Evolutionary conservation across 2,888 invertebrate genomes (phyloP), one percentile per base, ranked within the genome.

Genomic region (Drosophila gaucha): DNA sequence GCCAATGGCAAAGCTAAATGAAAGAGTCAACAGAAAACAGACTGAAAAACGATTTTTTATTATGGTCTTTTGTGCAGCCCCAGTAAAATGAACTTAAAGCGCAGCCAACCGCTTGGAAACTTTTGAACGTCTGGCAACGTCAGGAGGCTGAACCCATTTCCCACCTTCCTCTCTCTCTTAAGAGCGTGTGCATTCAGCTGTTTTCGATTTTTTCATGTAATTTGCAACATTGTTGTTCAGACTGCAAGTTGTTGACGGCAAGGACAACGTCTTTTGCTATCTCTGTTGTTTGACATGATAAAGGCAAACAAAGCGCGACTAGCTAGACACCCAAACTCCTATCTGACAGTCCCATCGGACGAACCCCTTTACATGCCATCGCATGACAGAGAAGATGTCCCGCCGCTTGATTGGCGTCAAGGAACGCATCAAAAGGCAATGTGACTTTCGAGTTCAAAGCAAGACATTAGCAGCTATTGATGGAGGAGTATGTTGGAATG

Each of bases 351-450:
- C 30, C 38, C 26, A 49, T 57, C 38, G 30, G 24, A 30, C 16
- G 47, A 5, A 9, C 20, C 36, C 38, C 44, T 33, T 50, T 9
- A 28, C 12, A 4, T 20, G 2, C 18, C 36, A 18, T 9, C 55
- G 31, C 46, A 54, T 33, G 12, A 24, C 44, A 49, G 30, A 44
- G 22, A 35, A 12, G 55, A 35, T 41, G 6, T 28, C 59, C 49
- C 70, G 50, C 77, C 62, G 74, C 63, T 69, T 86, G 84, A 84
- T 78, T 83, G 86, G 80, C 76, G 84, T 84, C 85, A 84, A 86
- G 77, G 67, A 84, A 79, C 82, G 79, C 85, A 77, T 79, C 77
- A 72, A 31, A 52, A 38, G 58, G 66, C 69, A 80, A 87, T 83
- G 73, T 85, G 82, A 86, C 82, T 75, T 78, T 86, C 67, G 80